A percentile compares a stretch with the other conserved stretches of the same genome.
phyloP scores from a whole-genome alignment of 1,140 invertebrate genomes.

The Aphaenogaster floridana region DNA sequence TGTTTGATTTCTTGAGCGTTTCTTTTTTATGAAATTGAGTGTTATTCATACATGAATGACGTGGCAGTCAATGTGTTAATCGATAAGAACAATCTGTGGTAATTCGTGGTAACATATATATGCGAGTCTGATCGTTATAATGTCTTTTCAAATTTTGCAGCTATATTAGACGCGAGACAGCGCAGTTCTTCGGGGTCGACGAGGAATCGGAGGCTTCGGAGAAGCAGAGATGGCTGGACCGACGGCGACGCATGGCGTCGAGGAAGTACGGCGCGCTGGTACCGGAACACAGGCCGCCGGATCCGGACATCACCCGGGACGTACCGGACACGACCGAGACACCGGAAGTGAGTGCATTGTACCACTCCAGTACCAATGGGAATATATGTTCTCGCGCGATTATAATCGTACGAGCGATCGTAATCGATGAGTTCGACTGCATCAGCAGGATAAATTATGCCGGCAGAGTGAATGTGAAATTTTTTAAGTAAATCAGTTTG shows the following conservation, averaged over 20 bases:
- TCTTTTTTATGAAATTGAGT: not conserved
- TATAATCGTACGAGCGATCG: not conserved
- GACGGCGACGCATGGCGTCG: slow-evolving; percentile 91
- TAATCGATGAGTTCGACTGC: slow-evolving; percentile 6
- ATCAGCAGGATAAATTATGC: not conserved
- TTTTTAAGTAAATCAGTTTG: not conserved
- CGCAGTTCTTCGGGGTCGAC: slow-evolving; percentile 93
- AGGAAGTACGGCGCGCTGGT: slow-evolving; percentile 90
- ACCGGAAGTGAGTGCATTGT: slow-evolving; percentile 80
- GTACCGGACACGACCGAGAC: slow-evolving; percentile 85
- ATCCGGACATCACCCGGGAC: slow-evolving; percentile 89
- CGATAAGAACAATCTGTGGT: not conserved
- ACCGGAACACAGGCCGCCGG: slow-evolving; percentile 87
- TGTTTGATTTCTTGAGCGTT: not conserved
- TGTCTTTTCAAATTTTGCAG: slow-evolving; percentile 75
- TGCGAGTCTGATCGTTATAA: not conserved
- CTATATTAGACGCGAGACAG: slow-evolving; percentile 92
- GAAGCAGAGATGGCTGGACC: slow-evolving; percentile 91
- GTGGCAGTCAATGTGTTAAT: not conserved
- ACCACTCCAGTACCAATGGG: not conserved
- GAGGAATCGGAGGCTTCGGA: slow-evolving; percentile 91
- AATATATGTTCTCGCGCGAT: not conserved
- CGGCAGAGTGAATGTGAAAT: not conserved
- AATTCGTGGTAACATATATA: not conserved
- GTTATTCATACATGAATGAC: not conserved